A percentile compares a stretch with the other conserved stretches of the same genome.
phyloP scores from a whole-genome alignment of 1,140 invertebrate genomes.

The Scaptomyza pallida region DNA sequence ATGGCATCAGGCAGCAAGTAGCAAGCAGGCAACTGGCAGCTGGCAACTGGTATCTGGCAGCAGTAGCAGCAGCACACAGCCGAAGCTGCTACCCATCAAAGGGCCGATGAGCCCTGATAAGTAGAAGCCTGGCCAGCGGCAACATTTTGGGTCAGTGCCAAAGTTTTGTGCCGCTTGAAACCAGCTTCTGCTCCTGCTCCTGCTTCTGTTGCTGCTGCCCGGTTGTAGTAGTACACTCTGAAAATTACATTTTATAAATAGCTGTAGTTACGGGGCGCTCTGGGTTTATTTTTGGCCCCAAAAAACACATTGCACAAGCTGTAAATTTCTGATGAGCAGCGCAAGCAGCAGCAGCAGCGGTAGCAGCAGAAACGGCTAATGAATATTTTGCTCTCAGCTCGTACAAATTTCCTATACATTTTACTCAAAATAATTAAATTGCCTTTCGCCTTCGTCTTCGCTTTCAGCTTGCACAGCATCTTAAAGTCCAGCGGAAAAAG shows the following conservation, averaged over 20 bases:
- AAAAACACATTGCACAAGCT: slow-evolving; percentile 50
- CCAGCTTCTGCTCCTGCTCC: background rate
- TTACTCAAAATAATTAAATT: slow-evolving; percentile 63
- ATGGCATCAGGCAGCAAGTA: slow-evolving; percentile 21
- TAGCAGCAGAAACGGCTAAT: slow-evolving; percentile 37
- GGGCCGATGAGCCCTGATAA: slow-evolving; percentile 37
- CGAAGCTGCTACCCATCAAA: slow-evolving; percentile 32
- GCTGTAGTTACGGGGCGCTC: slow-evolving; percentile 50
- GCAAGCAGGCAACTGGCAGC: background rate
- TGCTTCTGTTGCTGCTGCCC: background rate
- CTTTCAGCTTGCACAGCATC: background rate
- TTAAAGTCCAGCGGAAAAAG: slow-evolving; percentile 26
- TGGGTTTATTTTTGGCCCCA: slow-evolving; percentile 42
- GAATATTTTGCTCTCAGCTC: slow-evolving; percentile 56
- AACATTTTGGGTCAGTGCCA: slow-evolving; percentile 65
- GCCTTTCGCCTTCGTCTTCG: background rate
- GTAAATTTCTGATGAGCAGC: slow-evolving; percentile 73
- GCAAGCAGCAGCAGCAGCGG: too few relatives aligned
- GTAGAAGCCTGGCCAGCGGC: slow-evolving; percentile 34
- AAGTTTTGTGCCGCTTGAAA: slow-evolving; percentile 43
- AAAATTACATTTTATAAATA: slow-evolving; percentile 78
- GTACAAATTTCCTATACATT: slow-evolving; percentile 57
- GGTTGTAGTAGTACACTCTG: slow-evolving; percentile 5
- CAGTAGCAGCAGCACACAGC: slow-evolving; percentile 5
- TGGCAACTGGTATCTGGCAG: background rate